Percentiles rank a stretch among this genome's conserved stretches.
Evolutionary conservation across 35 echinoderm and acorn worm species (phyloP).

Genomic region (Apostichopus californicus): DNA sequence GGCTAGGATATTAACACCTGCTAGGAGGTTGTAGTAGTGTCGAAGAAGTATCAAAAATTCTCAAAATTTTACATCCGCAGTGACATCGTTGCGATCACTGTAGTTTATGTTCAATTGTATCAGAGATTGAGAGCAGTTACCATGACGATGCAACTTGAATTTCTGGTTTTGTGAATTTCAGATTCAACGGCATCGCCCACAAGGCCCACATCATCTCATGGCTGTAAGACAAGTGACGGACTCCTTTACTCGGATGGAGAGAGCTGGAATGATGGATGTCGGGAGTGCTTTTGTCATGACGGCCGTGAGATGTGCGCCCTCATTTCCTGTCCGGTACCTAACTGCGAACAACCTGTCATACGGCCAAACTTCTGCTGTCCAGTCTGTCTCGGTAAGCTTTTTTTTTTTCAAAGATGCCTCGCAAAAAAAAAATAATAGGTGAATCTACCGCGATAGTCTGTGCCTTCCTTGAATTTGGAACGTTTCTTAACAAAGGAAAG

Average conservation of each 20-base stretch:
- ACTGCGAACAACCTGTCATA: slow-evolving; percentile 77
- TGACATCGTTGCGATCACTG: too few species aligned
- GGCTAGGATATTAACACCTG: too few species aligned
- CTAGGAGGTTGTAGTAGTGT: too few species aligned
- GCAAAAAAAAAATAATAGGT: too few species aligned
- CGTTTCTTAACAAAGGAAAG: too few species aligned
- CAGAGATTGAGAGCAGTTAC: too few species aligned
- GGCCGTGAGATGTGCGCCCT: slow-evolving; percentile 97
- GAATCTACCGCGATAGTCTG: too few species aligned
- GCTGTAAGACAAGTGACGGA: slow-evolving; percentile 60
- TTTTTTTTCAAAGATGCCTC: too few species aligned
- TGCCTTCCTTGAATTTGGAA: too few species aligned
- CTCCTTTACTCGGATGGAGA: slow-evolving; percentile 80
- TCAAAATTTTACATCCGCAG: too few species aligned
- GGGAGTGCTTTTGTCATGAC: slow-evolving; percentile 93
- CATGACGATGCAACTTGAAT: not conserved
- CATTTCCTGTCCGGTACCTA: slow-evolving; percentile 85
- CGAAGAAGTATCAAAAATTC: not conserved
- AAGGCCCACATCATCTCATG: slow-evolving; percentile 17
- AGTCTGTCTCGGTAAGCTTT: slow-evolving; percentile 69
- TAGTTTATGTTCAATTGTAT: too few species aligned
- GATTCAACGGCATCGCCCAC: slow-evolving; percentile 14
- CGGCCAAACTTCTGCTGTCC: slow-evolving; percentile 88
- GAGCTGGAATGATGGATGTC: slow-evolving; percentile 97
- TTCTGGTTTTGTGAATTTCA: not conserved